These are phyloP conservation scores for Epistrophella euchroma DNA, from an alignment of 2,888 invertebrate genomes.

Conservation along the genomic window DNA sequence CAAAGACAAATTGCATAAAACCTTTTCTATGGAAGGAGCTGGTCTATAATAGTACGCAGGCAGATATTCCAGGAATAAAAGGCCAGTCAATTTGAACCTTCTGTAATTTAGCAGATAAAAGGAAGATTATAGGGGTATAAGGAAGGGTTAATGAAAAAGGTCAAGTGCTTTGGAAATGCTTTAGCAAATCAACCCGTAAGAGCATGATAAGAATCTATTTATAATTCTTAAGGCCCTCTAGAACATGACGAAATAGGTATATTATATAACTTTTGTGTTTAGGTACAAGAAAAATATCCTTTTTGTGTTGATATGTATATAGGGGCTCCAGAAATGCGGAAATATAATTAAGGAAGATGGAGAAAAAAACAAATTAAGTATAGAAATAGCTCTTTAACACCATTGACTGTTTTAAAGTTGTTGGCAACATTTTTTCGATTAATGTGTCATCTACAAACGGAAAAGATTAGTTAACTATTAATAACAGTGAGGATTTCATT, in stretches of 20 bases:
- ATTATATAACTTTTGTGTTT: not conserved
- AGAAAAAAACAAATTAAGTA: not conserved
- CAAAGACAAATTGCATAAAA: conserved; percentile 32
- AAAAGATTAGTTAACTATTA: too few relatives aligned
- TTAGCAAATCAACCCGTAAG: conserved; percentile 10
- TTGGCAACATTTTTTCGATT: too few relatives aligned
- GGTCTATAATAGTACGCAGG: not conserved
- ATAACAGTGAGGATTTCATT: too few relatives aligned
- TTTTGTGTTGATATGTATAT: not conserved
- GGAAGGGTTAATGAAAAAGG: conserved; percentile 48
- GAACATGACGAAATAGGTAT: not conserved
- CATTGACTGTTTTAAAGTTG: too few relatives aligned
- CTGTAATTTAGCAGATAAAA: conserved; percentile 38
- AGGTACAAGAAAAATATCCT: not conserved
- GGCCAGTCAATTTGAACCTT: conserved; percentile 23
- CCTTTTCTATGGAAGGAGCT: conserved; percentile 6
- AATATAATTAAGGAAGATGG: not conserved
- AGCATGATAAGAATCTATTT: conserved; percentile 11
- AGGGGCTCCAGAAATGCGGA: not conserved
- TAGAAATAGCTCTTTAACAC: too few relatives aligned
- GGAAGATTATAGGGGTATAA: conserved; percentile 42
- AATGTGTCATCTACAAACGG: too few relatives aligned
- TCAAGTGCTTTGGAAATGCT: conserved; percentile 20
- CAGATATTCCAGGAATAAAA: not conserved
- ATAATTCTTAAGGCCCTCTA: not conserved